Percentiles rank a stretch among this genome's conserved stretches.
These are phyloP conservation scores for Anoplophora glabripennis DNA, from an alignment of 1,140 invertebrate genomes.

Conservation along the genomic window DNA sequence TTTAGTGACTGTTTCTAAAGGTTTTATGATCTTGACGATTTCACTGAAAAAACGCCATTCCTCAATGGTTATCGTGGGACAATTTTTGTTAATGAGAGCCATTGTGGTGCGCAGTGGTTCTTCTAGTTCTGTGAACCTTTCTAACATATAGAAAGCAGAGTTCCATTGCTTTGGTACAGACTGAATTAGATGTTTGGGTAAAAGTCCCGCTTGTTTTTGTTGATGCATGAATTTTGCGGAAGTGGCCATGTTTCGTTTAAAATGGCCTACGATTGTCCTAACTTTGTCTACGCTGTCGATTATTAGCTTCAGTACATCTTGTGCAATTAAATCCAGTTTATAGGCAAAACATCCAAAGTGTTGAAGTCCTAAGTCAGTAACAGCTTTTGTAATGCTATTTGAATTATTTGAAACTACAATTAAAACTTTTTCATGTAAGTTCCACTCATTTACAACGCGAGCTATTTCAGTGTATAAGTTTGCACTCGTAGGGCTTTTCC, in stretches of 20 bases:
- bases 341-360: constrained; percentile 33
- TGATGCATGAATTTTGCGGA: no score
- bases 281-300: constrained; percentile 30
- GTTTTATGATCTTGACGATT: constrained; percentile 20
- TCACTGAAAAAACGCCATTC: constrained; percentile 25
- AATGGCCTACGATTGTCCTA: constrained; percentile 35
- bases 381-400: constrained; percentile 24
- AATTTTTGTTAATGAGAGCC: constrained; percentile 13
- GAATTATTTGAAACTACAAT: constrained; percentile 28
- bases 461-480: constrained; percentile 24
- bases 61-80: constrained; percentile 13
- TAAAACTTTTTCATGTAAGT: constrained; percentile 20
- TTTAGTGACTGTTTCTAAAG: constrained; percentile 21
- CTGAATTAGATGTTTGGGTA: constrained; percentile 24
- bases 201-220: neutral
- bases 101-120: constrained; percentile 19
- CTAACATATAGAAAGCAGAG: constrained; percentile 40
- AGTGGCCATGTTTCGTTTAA: no score
- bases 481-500: neutral
- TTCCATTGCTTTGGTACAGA: constrained; percentile 41
- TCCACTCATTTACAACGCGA: constrained; percentile 27
- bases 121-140: constrained; percentile 31
- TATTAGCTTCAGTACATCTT: constrained; percentile 25
- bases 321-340: constrained; percentile 34
- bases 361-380: constrained; percentile 15